phyloP scores from a whole-genome alignment of 2,888 invertebrate genomes.

The Callimorpha dominula region DNA sequence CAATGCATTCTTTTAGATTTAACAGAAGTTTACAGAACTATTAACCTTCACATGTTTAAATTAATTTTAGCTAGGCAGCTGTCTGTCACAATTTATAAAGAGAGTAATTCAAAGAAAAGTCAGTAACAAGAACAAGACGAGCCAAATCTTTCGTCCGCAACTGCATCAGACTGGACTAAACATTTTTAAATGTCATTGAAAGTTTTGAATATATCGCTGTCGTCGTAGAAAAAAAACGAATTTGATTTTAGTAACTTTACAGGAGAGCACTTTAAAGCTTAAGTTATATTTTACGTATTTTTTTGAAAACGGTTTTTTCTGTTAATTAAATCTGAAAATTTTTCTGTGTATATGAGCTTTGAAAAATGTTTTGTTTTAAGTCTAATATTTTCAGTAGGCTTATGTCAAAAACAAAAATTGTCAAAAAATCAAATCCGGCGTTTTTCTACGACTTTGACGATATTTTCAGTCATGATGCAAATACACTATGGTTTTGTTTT shows the following conservation, averaged over 20 bases:
- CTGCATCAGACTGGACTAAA: not conserved
- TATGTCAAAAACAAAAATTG: no score
- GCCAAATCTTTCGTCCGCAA: slow-evolving; percentile 9
- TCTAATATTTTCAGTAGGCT: no score
- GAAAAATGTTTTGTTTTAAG: no score
- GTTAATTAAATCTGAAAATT: no score
- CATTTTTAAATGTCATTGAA: slow-evolving; percentile 13
- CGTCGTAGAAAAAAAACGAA: no score
- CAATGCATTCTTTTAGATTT: not conserved
- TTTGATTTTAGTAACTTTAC: no score
- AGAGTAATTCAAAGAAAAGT: slow-evolving; percentile 1
- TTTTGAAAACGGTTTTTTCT: no score
- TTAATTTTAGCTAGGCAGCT: not conserved
- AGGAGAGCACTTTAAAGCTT: no score
- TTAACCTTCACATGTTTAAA: not conserved
- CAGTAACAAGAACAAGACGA: not conserved
- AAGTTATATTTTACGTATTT: no score
- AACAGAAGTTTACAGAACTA: not conserved
- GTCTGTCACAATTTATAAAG: not conserved
- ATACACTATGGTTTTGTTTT: not conserved
- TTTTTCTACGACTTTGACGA: no score
- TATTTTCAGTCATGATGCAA: not conserved
- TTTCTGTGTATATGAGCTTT: no score
- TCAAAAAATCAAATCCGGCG: no score
- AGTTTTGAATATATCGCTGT: not conserved